phyloP scores from a whole-genome alignment of 2,888 invertebrate genomes.

The Acrobasis suavella region DNA sequence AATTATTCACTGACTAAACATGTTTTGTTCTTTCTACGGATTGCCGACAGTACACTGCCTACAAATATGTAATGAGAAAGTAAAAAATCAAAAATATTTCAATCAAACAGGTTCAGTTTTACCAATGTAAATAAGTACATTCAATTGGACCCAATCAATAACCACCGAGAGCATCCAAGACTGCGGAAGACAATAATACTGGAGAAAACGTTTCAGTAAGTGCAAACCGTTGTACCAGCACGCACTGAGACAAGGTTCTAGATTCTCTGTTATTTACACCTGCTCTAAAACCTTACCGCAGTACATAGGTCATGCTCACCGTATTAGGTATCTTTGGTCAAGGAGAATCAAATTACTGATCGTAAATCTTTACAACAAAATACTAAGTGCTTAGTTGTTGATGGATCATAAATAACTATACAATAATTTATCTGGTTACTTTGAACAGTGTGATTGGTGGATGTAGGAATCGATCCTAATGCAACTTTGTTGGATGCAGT shows the following conservation, averaged over 20 bases:
- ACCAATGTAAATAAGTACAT: background rate
- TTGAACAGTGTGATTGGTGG: background rate
- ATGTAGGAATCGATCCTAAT: background rate
- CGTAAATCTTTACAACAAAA: background rate
- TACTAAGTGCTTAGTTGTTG: background rate
- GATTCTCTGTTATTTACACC: slow-evolving; percentile 31
- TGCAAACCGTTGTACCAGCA: slow-evolving; percentile 46
- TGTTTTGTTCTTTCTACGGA: too few species aligned
- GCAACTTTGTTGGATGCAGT: background rate
- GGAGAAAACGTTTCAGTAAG: slow-evolving; percentile 43
- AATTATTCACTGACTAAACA: too few species aligned
- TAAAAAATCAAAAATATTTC: too few species aligned
- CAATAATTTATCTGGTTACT: background rate
- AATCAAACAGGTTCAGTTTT: background rate
- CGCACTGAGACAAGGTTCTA: slow-evolving; percentile 41
- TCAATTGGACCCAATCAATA: slow-evolving; percentile 15
- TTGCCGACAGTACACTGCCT: too few species aligned
- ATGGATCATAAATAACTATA: background rate
- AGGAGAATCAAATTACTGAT: background rate
- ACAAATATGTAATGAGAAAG: too few species aligned
- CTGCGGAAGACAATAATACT: slow-evolving; percentile 25
- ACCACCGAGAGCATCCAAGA: slow-evolving; percentile 13
- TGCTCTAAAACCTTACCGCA: slow-evolving; percentile 13
- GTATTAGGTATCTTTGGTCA: background rate
- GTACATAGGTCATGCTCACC: slow-evolving; percentile 2